A percentile compares a stretch with the other conserved stretches of the same genome.
Evolutionary conservation across 2,113 vertebrate species (phyloP).

Genomic region (Spea bombifrons): DNA sequence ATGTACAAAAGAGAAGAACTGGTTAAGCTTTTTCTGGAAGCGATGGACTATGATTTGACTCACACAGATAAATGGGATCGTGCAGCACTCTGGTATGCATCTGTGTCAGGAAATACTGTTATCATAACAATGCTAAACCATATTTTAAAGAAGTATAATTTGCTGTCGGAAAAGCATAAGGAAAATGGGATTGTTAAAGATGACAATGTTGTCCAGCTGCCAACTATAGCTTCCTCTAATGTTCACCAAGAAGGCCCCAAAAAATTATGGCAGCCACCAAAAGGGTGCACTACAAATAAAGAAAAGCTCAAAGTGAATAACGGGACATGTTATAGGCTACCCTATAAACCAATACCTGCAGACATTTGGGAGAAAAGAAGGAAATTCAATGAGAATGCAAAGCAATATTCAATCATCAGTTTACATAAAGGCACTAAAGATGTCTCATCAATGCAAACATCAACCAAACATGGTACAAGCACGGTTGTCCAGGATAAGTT

Average conservation of each 20-base stretch:
- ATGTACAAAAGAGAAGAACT: conserved; percentile 22
- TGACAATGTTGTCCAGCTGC: not conserved
- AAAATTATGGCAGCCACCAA: not conserved
- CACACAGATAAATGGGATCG: not conserved
- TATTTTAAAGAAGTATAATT: conserved; percentile 3
- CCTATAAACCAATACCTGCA: conserved; percentile 43
- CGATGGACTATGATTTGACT: conserved; percentile 37
- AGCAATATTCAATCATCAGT: not conserved
- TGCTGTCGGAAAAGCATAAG: not conserved
- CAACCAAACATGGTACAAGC: not conserved
- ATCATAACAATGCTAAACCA: not conserved
- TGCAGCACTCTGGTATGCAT: conserved; percentile 19
- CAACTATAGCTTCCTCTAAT: not conserved
- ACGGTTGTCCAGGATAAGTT: not conserved
- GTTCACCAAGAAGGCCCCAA: not conserved
- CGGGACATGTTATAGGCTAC: not conserved
- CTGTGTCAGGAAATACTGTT: not conserved
- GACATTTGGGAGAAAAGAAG: conserved; percentile 44
- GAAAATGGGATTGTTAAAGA: not conserved
- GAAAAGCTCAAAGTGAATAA: not conserved
- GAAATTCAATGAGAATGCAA: not conserved
- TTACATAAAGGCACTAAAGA: not conserved
- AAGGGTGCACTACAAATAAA: not conserved
- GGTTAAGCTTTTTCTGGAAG: conserved; percentile 27
- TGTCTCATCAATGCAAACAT: not conserved